Conservation (phyloP, 2,888 invertebrate genomes). For the Ryuthela nishihirai region DNA sequence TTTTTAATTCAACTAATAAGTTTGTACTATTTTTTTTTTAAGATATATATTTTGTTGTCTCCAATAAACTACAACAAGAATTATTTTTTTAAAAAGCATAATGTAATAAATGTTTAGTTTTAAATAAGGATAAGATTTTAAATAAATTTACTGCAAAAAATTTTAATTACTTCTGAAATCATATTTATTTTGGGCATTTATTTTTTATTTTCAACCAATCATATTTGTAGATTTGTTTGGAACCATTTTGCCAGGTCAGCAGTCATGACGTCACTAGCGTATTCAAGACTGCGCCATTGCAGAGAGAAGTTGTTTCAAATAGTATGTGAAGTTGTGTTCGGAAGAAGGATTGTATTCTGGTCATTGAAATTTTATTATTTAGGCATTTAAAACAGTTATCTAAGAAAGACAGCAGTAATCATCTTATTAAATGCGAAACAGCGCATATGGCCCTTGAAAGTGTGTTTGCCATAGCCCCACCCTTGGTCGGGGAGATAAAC, state of each 20-base stretch:
- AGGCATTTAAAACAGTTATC: slow-evolving; percentile 25
- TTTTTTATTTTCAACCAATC: slow-evolving; percentile 19
- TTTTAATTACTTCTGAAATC: too few relatives aligned
- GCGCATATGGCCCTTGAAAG: slow-evolving; percentile 46
- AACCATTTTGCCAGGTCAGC: slow-evolving; percentile 10
- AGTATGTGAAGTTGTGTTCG: slow-evolving; percentile 33
- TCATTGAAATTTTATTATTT: slow-evolving; percentile 27
- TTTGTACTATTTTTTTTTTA: too few relatives aligned
- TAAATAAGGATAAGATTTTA: too few relatives aligned
- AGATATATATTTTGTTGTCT: too few relatives aligned
- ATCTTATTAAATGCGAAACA: slow-evolving; percentile 26
- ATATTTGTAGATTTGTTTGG: not conserved
- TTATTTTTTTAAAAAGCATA: too few relatives aligned
- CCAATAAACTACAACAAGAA: too few relatives aligned
- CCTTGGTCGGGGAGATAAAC: slow-evolving; percentile 42
- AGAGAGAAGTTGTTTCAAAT: slow-evolving; percentile 23
- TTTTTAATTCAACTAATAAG: too few relatives aligned
- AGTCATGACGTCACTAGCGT: slow-evolving; percentile 27
- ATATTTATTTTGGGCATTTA: not conserved
- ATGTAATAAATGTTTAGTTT: too few relatives aligned
- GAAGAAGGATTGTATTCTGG: slow-evolving; percentile 23
- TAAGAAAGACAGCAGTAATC: too few relatives aligned
- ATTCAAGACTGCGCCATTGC: slow-evolving; percentile 33
- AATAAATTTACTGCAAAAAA: too few relatives aligned
- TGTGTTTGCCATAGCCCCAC: slow-evolving; percentile 44